Conservation (phyloP, 1,140 invertebrate genomes). For the Stegodyphus dumicola region DNA sequence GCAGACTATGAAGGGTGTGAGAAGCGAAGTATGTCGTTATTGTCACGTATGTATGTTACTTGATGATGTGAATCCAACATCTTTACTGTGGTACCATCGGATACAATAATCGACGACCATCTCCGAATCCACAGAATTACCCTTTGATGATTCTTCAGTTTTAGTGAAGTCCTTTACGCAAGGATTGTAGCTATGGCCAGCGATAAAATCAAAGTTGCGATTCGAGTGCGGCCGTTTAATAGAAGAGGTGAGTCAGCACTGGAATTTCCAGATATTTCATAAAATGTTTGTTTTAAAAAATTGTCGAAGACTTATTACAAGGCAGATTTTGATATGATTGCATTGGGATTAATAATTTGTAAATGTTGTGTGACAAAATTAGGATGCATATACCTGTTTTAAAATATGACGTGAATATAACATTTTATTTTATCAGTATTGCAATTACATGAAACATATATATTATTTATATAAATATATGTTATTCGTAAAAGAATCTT, state of each 20-base stretch:
- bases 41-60: constrained; percentile 15
- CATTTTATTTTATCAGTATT: too few relatives aligned
- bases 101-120: constrained; percentile 21
- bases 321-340: too few relatives aligned
- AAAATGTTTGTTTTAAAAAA: too few relatives aligned
- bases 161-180: constrained; percentile 16
- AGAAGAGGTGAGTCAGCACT: constrained; percentile 81
- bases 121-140: background rate
- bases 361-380: too few relatives aligned
- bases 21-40: constrained; percentile 27
- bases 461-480: too few relatives aligned
- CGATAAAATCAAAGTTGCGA: constrained; percentile 93
- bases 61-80: constrained; percentile 35
- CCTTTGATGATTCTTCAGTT: constrained; percentile 42
- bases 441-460: too few relatives aligned
- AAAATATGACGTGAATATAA: too few relatives aligned
- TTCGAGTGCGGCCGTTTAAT: constrained; percentile 95
- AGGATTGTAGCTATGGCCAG: constrained; percentile 57
- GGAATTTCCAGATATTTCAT: background rate
- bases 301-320: too few relatives aligned
- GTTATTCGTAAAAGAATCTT: too few relatives aligned
- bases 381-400: too few relatives aligned
- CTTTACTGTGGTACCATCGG: constrained; percentile 34
- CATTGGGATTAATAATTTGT: too few relatives aligned
- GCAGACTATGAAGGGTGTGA: background rate